These are phyloP conservation scores for Agriopis marginaria DNA, from an alignment of 2,888 invertebrate species.

Conservation along the genomic window DNA sequence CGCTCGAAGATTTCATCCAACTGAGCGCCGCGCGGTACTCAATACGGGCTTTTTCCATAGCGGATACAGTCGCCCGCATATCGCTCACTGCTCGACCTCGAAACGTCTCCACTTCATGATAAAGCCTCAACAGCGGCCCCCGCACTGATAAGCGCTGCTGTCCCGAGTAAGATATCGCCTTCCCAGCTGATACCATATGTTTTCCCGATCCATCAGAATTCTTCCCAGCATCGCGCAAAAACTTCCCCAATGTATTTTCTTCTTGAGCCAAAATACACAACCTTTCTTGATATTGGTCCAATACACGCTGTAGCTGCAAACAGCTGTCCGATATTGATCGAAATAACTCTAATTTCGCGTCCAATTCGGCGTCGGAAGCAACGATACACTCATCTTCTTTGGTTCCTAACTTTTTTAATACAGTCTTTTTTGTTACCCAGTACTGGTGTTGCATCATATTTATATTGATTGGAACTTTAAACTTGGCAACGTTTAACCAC, in stretches of 20 bases:
- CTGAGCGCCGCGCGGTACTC: slow-evolving; percentile 97
- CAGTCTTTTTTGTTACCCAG: slow-evolving; percentile 99
- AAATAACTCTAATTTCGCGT: slow-evolving; percentile 97
- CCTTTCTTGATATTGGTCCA: slow-evolving; percentile 97
- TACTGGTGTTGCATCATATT: slow-evolving; percentile 96
- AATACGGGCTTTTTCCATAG: slow-evolving; percentile 97
- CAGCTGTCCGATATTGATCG: slow-evolving; percentile 97
- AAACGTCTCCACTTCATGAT: slow-evolving; percentile 99
- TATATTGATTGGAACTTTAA: slow-evolving; percentile 19
- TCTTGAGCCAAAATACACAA: slow-evolving; percentile 97
- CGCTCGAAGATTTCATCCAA: slow-evolving; percentile 99
- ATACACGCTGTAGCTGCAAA: slow-evolving; percentile 93
- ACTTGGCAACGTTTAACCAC: slow-evolving; percentile 4
- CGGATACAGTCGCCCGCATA: slow-evolving; percentile 94
- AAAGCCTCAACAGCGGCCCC: slow-evolving; percentile 94
- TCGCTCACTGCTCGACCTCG: slow-evolving; percentile 97
- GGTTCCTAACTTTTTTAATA: slow-evolving; percentile 96
- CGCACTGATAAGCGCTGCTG: slow-evolving; percentile 96
- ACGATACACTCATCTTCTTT: slow-evolving; percentile 99
- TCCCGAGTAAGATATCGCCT: slow-evolving; percentile 94
- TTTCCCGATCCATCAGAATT: slow-evolving; percentile 93
- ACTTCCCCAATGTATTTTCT: slow-evolving; percentile 97
- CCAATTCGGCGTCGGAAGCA: slow-evolving; percentile 97
- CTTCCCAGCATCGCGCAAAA: slow-evolving; percentile 97
- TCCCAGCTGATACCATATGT: slow-evolving; percentile 89